Conservation (phyloP, 2,888 invertebrate species). For the Fabriciana adippe region DNA sequence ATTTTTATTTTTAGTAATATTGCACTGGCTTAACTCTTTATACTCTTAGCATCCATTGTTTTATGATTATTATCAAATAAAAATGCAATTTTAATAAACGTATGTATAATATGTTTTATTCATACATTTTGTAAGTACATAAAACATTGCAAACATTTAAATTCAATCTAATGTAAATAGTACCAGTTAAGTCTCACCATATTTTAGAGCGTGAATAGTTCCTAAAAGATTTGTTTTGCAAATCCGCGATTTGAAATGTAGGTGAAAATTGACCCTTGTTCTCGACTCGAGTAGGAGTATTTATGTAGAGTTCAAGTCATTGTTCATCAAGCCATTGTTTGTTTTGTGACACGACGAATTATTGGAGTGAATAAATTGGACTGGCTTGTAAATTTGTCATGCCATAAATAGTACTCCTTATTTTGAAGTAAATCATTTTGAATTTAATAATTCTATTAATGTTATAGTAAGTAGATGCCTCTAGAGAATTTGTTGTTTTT, state of each 20-base stretch:
- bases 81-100: neutral
- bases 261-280: conserved; percentile 69
- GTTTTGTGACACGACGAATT: conserved; percentile 37
- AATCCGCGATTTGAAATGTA: conserved; percentile 61
- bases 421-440: conserved; percentile 21
- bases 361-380: conserved; percentile 36
- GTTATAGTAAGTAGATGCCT: neutral
- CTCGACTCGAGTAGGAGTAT: conserved; percentile 51
- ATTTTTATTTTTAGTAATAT: too few relatives aligned
- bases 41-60: too few relatives aligned
- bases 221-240: conserved; percentile 57
- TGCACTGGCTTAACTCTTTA: too few relatives aligned
- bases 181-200: conserved; percentile 24
- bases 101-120: neutral
- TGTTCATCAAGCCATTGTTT: conserved; percentile 48
- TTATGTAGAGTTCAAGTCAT: conserved; percentile 46
- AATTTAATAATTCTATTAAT: conserved; percentile 18
- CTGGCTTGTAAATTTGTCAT: conserved; percentile 31
- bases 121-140: neutral
- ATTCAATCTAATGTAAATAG: neutral
- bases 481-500: too few relatives aligned
- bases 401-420: conserved; percentile 22
- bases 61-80: too few relatives aligned
- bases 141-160: neutral
- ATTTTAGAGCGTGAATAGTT: conserved; percentile 39